These are phyloP conservation scores for Microtus montanus DNA, from an alignment of 2,113 vertebrate species.

Conservation along the genomic window DNA sequence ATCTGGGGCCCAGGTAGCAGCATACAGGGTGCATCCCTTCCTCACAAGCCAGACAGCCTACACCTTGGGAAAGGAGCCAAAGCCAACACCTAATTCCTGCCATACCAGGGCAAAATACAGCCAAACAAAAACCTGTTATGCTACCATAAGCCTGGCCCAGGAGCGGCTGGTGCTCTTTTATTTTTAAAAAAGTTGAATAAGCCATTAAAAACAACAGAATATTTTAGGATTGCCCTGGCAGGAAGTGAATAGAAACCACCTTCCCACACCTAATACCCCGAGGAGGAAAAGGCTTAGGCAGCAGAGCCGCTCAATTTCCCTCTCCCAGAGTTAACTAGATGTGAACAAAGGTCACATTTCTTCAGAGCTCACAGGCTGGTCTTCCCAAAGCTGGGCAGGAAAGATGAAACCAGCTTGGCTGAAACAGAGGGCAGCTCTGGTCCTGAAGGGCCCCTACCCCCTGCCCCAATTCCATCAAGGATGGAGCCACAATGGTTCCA, in stretches of 20 bases:
- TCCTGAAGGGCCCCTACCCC: background rate
- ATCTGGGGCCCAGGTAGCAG: background rate
- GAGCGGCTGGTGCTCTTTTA: background rate
- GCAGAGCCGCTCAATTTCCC: background rate
- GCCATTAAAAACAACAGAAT: background rate
- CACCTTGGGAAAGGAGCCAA: conserved; percentile 36
- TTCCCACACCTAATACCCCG: background rate
- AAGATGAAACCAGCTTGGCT: background rate
- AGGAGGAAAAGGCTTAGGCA: background rate
- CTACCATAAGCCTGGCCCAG: background rate
- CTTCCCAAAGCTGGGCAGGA: background rate
- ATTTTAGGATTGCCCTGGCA: background rate
- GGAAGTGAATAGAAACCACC: background rate
- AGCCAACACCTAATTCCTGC: conserved; percentile 56
- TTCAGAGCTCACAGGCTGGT: background rate
- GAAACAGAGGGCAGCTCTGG: background rate
- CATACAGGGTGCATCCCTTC: background rate
- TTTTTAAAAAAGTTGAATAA: conserved; percentile 33
- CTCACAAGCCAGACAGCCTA: background rate
- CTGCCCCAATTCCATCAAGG: background rate
- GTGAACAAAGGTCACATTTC: background rate
- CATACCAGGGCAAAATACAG: conserved; percentile 30
- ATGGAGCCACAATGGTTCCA: background rate
- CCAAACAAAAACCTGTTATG: background rate
- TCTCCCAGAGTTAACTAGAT: no score